These are phyloP conservation scores for Galaxea fascicularis DNA, from an alignment of 92 coral and sea anemone species.

Conservation along the genomic window DNA sequence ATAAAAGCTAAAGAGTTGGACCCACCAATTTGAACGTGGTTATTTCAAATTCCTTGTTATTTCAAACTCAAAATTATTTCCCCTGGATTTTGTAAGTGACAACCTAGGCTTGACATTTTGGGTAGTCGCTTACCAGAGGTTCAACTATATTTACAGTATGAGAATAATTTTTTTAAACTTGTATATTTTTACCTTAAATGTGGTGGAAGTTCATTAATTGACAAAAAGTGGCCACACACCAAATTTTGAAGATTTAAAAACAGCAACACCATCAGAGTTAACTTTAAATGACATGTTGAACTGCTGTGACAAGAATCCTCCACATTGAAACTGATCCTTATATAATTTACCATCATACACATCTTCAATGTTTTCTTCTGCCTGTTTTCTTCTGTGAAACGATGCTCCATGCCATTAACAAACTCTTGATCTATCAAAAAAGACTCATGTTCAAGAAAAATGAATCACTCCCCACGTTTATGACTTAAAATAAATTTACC, in stretches of 20 bases:
- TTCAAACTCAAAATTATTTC: too few species aligned
- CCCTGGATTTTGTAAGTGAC: too few species aligned
- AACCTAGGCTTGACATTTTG: too few species aligned
- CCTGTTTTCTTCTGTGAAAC: conserved; percentile 32
- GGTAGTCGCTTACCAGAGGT: too few species aligned
- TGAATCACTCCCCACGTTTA: too few species aligned
- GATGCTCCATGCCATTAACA: conserved; percentile 24
- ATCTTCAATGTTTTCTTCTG: conserved; percentile 54
- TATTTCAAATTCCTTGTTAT: too few species aligned
- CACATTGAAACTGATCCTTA: conserved; percentile 30
- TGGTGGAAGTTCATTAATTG: conserved; percentile 62
- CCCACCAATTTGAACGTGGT: too few species aligned
- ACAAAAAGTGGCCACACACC: conserved; percentile 61
- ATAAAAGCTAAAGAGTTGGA: too few species aligned
- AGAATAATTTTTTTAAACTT: neutral
- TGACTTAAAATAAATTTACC: too few species aligned
- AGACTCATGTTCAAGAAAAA: neutral
- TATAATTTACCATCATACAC: conserved; percentile 57
- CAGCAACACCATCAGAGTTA: conserved; percentile 58
- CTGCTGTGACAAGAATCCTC: conserved; percentile 50
- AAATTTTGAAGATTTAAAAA: conserved; percentile 60
- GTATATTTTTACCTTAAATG: conserved; percentile 30
- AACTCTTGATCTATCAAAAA: neutral
- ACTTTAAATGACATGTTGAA: conserved; percentile 58
- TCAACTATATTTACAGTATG: neutral